Base-by-base conservation (phyloP, 1,140 invertebrate species). In the Akabosia matsudoensis region DNA sequence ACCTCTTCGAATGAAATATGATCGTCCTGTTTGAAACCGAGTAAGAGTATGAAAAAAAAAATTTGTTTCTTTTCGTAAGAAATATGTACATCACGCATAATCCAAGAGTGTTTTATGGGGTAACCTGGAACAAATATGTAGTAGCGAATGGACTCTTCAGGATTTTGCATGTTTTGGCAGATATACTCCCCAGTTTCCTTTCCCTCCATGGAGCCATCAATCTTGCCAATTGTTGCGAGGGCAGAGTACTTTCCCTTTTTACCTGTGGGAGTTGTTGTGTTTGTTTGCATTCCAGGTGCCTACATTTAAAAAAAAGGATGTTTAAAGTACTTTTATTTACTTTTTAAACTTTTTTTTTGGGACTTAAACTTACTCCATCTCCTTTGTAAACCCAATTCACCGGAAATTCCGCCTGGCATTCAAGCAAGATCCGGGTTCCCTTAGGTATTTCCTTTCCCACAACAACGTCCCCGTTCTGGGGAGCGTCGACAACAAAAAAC, bases 121-220 rank as follows among this genome's bases (percentile, higher is more conserved):
- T 30, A 30, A 79, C 78, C 78, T 64, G 78, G 78, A 26, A 79
- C 76, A 26, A 45, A 79, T 2, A 79, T 71, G 64, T 77, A 79
- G 33, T 77, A 76, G 18, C 31, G 76, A 0, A 75, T 70, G 16
- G 74, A 67, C n/a, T 76, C 30, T 13, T 33, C 22, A 0, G 78
- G 73, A 75, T 75, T 70, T 24, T 79, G 73, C 13, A 45, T 74
- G 61, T 73, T 79, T 52, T 67, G 37, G 64, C 78, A 79, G 33
- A 74, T 77, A 61, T 79, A 79, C 45, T 77, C 73, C 18, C 76
- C 76, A n/a, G 76, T 77, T 31, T 74, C 72, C n/a, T 67, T 77
- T 70, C 33, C 72, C 28, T 71, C 61, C 0, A 77, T 10, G 2
- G 24, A 18, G 18, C 64, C 73, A 26, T 33, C 28, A 10, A 30